phyloP scores from a whole-genome alignment of 2,888 invertebrate species.

The Andrena praecox region DNA sequence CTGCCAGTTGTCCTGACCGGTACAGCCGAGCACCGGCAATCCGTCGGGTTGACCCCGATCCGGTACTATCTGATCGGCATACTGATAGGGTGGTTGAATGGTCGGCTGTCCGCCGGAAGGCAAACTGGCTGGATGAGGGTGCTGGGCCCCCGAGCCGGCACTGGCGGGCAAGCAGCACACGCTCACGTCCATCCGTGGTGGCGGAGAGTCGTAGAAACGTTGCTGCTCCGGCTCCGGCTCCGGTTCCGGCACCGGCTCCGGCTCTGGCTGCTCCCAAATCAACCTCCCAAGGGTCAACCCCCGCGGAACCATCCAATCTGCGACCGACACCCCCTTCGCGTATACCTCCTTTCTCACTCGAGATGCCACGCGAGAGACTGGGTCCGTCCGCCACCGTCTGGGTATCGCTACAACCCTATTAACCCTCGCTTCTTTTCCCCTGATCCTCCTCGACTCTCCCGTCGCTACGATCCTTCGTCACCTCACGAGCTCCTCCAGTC shows the following conservation, averaged over 20 bases:
- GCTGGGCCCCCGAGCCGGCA: slow-evolving; percentile 83
- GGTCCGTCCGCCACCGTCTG: neutral
- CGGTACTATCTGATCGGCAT: slow-evolving; percentile 84
- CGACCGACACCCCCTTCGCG: slow-evolving; percentile 57
- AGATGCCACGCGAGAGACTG: neutral
- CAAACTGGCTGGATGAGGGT: slow-evolving; percentile 77
- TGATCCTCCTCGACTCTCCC: neutral
- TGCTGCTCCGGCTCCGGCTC: slow-evolving; percentile 78
- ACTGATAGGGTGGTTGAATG: slow-evolving; percentile 80
- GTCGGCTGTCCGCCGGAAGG: slow-evolving; percentile 77
- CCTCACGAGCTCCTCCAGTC: too few species aligned
- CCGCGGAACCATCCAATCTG: slow-evolving; percentile 83
- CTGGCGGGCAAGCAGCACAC: slow-evolving; percentile 83
- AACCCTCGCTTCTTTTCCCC: neutral
- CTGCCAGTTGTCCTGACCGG: slow-evolving; percentile 79
- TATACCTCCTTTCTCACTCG: slow-evolving; percentile 4
- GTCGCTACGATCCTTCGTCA: too few species aligned
- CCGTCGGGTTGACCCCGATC: slow-evolving; percentile 81
- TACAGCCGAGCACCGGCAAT: slow-evolving; percentile 78
- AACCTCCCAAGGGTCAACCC: slow-evolving; percentile 79
- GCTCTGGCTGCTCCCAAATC: slow-evolving; percentile 79
- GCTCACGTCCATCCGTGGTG: slow-evolving; percentile 84
- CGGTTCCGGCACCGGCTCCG: slow-evolving; percentile 66
- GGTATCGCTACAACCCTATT: too few species aligned
- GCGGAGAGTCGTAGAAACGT: slow-evolving; percentile 83